phyloP scores from a whole-genome alignment of 2,113 vertebrate species.

The Coryphaenoides rupestris region DNA sequence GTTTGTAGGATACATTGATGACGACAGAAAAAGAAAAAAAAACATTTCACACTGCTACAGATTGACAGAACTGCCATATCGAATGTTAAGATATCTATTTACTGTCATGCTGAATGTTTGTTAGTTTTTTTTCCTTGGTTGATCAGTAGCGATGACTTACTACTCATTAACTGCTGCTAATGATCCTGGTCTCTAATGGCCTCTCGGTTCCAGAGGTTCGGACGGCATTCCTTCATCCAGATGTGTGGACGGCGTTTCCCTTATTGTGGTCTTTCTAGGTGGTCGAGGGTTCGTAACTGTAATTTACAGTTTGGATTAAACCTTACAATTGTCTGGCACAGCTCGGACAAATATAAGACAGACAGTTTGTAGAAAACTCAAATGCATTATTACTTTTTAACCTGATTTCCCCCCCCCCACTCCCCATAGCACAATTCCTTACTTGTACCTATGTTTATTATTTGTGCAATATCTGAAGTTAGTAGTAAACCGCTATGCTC shows the following conservation, averaged over 20 bases:
- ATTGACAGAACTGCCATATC: conserved; percentile 74
- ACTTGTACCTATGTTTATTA: conserved; percentile 59
- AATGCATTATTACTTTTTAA: conserved; percentile 54
- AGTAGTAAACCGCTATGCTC: conserved; percentile 67
- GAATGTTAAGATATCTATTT: conserved; percentile 75
- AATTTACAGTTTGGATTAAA: conserved; percentile 58
- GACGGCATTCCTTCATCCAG: conserved; percentile 67
- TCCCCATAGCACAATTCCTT: conserved; percentile 59
- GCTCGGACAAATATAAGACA: conserved; percentile 48
- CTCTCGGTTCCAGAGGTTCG: conserved; percentile 61
- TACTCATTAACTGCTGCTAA: conserved; percentile 71
- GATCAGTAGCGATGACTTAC: conserved; percentile 68
- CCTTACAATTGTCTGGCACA: conserved; percentile 39
- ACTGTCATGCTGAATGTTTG: conserved; percentile 76
- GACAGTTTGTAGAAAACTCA: conserved; percentile 56
- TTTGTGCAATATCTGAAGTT: conserved; percentile 64
- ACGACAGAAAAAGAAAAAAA: conserved; percentile 58
- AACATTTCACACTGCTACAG: conserved; percentile 75
- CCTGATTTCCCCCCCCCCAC: too few relatives aligned
- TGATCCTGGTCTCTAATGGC: conserved; percentile 70
- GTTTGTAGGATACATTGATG: conserved; percentile 74
- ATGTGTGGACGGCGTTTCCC: conserved; percentile 67
- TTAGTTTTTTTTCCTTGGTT: conserved; percentile 46
- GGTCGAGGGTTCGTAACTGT: conserved; percentile 55
- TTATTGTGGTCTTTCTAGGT: conserved; percentile 60